Evolutionary conservation across 2,113 vertebrate genomes (phyloP), one percentile per base, ranked within the genome.

Genomic region (Menura novaehollandiae): DNA sequence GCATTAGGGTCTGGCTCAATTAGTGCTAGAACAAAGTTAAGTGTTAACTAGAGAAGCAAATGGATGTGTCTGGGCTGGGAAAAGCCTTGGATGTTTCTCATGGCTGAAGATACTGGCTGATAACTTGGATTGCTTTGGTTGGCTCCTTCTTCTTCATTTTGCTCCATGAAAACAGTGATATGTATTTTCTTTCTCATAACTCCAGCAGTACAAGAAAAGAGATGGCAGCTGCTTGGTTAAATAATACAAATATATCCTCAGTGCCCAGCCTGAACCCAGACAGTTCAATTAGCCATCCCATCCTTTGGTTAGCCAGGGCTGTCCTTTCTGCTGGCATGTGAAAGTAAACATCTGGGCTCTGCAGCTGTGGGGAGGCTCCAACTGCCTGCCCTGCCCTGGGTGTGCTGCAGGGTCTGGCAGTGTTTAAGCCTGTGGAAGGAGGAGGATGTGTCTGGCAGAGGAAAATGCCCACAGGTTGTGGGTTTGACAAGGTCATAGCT

Each of bases 71-170:
- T 78, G 60, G 72, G 18, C 88, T 96, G 93, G 79, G 85, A 84
- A 47, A n/a, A 92, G 56, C 85, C 63, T 67, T 53, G 27, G 11
- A 4, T 80, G 44, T 91, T 93, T 97, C 81, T 76, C 53, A 44
- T 72, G 93, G 78, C 81, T 93, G 72, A 62, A 75, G 94, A 88
- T 73, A 58, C 26, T 44, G 49, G 23, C 58, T 90, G 88, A 83
- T 95, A 90, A 80, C 35, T 90, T 39, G 41, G 20, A 12, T 96
- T 88, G 85, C 79, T 95, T 92, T 86, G 47, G 2, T 83, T 93
- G 88, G 79, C 93, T 92, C 51, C 60, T 24, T 14, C 46, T 67
- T 39, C 93, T 73, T 59, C 51, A 21, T 74, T 96, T 85, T 63
- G 47, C 58, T 95, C 46, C 2, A 2, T 41, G 75, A 71, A 43